Percentiles rank a stretch among this genome's conserved stretches.
Conservation (phyloP, 2,797 vertebrate species). For the Erethizon dorsatum region DNA sequence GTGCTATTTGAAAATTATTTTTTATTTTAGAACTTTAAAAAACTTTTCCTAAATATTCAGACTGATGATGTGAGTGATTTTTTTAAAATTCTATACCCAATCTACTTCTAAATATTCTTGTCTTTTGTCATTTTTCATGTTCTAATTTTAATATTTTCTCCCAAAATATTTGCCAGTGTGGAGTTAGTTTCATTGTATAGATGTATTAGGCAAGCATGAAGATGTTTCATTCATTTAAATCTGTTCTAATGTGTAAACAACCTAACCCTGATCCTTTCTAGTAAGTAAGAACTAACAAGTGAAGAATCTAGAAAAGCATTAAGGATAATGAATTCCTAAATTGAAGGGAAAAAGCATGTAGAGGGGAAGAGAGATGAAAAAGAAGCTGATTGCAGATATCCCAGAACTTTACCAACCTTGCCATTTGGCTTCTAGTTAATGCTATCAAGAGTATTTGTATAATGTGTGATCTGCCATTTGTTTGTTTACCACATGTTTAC, state of each 20-base stretch:
- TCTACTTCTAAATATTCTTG: slow-evolving; percentile 55
- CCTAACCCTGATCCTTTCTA: slow-evolving; percentile 5
- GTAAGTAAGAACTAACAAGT: neutral
- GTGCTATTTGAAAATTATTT: slow-evolving; percentile 84
- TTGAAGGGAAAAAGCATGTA: neutral
- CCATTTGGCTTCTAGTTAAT: neutral
- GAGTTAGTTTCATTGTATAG: neutral
- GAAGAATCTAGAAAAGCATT: neutral
- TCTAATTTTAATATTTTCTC: slow-evolving; percentile 72
- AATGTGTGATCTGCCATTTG: neutral
- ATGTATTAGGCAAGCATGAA: neutral
- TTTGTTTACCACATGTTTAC: neutral
- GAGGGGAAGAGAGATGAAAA: neutral
- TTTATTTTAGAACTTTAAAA: slow-evolving; percentile 73
- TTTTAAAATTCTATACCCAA: slow-evolving; percentile 70
- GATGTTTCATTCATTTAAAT: neutral
- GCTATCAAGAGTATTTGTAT: slow-evolving; percentile 51
- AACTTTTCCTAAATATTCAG: slow-evolving; percentile 74
- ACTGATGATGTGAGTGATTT: slow-evolving; percentile 75
- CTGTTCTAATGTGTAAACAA: neutral
- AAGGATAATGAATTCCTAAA: neutral
- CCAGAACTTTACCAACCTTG: neutral
- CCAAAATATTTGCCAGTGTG: slow-evolving; percentile 72
- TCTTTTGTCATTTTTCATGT: slow-evolving; percentile 9
- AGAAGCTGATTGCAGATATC: neutral